Evolutionary conservation across 2,888 invertebrate genomes (phyloP).

Genomic region (Cacoxenus indagator): DNA sequence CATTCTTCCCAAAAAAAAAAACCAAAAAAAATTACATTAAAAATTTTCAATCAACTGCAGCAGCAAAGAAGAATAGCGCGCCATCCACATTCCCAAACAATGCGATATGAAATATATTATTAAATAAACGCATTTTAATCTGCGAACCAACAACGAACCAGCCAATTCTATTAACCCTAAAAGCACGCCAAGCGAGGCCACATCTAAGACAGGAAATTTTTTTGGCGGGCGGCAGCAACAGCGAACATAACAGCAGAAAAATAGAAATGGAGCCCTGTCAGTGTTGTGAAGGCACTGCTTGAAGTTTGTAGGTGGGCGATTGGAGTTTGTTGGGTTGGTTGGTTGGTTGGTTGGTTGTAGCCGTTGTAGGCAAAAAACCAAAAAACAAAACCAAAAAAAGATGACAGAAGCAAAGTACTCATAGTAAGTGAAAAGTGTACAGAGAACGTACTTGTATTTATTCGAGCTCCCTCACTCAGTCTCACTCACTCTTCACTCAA

Average conservation of each 20-base stretch:
- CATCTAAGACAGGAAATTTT: no score
- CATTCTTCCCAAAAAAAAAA: not conserved
- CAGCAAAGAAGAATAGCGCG: not conserved
- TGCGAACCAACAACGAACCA: not conserved
- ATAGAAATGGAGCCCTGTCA: not conserved
- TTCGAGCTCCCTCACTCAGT: no score
- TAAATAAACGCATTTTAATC: constrained; percentile 6
- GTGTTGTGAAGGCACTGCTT: not conserved
- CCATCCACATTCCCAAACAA: constrained; percentile 1
- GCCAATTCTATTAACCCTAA: not conserved
- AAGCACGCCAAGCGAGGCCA: not conserved
- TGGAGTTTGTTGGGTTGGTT: no score
- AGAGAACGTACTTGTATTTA: not conserved
- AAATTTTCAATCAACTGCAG: constrained; percentile 5
- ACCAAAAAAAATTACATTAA: not conserved
- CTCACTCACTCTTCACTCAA: no score
- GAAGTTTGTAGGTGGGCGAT: not conserved
- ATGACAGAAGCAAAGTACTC: not conserved
- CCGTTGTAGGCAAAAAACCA: no score
- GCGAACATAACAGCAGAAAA: not conserved
- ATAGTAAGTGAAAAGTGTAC: not conserved
- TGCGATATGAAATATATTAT: not conserved
- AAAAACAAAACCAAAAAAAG: not conserved
- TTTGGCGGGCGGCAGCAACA: not conserved
- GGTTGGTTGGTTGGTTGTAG: no score